Conservation (phyloP, 2,113 vertebrate species). For the Blennius ocellaris region DNA sequence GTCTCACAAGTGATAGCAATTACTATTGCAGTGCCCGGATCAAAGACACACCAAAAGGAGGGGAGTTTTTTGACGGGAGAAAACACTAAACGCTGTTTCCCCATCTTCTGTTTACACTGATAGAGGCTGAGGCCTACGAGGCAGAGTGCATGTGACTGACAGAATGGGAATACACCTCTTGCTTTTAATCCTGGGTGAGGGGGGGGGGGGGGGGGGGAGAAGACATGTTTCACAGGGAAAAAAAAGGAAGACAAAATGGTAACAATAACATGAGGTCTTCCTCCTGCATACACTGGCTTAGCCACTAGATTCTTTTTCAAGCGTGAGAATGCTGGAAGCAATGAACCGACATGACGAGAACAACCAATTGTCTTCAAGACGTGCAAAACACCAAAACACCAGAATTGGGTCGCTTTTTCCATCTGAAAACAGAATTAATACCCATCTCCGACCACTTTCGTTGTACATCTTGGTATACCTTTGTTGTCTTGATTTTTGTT, state of each 20-base stretch:
- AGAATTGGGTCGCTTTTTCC: no score
- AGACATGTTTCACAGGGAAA: slow-evolving; percentile 26
- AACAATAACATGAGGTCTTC: slow-evolving; percentile 51
- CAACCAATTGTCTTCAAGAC: slow-evolving; percentile 23
- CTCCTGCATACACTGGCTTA: slow-evolving; percentile 70
- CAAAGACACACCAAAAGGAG: slow-evolving; percentile 76
- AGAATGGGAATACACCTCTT: slow-evolving; percentile 73
- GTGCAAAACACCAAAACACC: neutral
- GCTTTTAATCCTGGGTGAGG: slow-evolving; percentile 53
- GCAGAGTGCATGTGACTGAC: slow-evolving; percentile 67
- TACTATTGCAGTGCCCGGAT: slow-evolving; percentile 68
- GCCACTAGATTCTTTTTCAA: slow-evolving; percentile 64
- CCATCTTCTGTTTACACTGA: slow-evolving; percentile 75
- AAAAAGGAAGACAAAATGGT: slow-evolving; percentile 48
- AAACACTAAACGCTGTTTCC: slow-evolving; percentile 62
- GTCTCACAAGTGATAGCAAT: slow-evolving; percentile 75
- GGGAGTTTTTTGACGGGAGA: slow-evolving; percentile 60
- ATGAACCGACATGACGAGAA: slow-evolving; percentile 24
- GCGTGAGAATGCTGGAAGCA: slow-evolving; percentile 46
- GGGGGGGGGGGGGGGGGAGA: slow-evolving; percentile 10
- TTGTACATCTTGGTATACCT: no score
- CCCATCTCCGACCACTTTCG: no score
- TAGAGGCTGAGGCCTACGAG: slow-evolving; percentile 64
- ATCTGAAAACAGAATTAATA: no score
- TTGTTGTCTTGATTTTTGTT: no score